Base-by-base conservation (phyloP, 1,140 invertebrate species). In the Pogonomyrmex californicus region DNA sequence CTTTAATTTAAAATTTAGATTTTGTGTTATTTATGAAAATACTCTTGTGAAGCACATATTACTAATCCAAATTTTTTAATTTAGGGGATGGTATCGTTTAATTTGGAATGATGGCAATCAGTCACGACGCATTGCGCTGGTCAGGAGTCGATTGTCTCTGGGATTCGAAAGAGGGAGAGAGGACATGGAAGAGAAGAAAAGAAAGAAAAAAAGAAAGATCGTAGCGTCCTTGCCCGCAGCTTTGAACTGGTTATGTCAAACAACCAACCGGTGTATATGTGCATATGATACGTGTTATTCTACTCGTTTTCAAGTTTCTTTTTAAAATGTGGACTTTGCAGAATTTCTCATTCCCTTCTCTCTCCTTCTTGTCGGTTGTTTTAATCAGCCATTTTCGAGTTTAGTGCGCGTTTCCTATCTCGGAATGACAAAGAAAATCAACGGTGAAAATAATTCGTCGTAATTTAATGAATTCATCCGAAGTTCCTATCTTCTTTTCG, bases 241-340 rank as follows among this genome's bases (percentile, higher is more conserved):
- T 87, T 77, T 82, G 88, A 90, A 90, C 91, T 91, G 88, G 81
- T 89, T 89, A 87, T 86, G 82, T 89, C 88, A 89, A 89, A 89
- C 71, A 89, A 86, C 73, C n/a, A 62, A 63, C 33, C 70, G 85
- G 79, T 86, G 36, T n/a, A 36, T 71, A 6, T 36, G 23, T 68
- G 65, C n/a, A 23, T 36, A 3, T 23, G 14, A 36, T 41, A 23
- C 30, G 68, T 66, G 89, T 87, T 89, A 77, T 68, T 73, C 56
- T 87, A 85, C 79, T 83, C 70, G 47, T 81, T 58, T 86, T 70
- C 76, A 63, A 62, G 54, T 68, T 76, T 85, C 12, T 68, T 79
- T 7, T 33, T 87, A 44, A 71, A 30, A 58, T 17, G 76, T 7
- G 68, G 41, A 47, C 56, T 70, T 63, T 49, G 33, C 49, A 54